These are phyloP conservation scores for Carapus acus DNA, from an alignment of 2,797 vertebrate species.

Conservation along the genomic window DNA sequence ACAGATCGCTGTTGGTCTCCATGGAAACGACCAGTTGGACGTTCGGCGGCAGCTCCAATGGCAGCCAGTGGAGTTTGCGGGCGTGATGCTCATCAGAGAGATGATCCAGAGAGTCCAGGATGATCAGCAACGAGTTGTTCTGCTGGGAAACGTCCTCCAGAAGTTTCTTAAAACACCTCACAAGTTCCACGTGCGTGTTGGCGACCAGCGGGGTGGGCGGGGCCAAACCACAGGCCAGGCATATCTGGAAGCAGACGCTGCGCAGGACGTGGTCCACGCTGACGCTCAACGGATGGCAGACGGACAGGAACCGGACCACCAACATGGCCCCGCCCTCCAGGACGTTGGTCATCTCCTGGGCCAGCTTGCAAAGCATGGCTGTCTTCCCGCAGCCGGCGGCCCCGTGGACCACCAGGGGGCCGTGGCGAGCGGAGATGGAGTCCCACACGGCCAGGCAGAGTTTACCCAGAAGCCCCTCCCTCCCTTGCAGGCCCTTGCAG, in stretches of 20 bases:
- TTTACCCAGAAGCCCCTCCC: slow-evolving; percentile 67
- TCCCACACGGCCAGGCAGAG: slow-evolving; percentile 65
- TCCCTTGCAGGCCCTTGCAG: slow-evolving; percentile 61
- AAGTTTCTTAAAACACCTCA: slow-evolving; percentile 66
- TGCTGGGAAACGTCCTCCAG: slow-evolving; percentile 63
- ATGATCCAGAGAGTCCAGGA: slow-evolving; percentile 75
- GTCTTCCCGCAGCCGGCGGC: slow-evolving; percentile 77
- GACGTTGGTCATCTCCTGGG: slow-evolving; percentile 51
- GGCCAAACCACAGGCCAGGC: slow-evolving; percentile 65
- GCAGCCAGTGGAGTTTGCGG: slow-evolving; percentile 71
- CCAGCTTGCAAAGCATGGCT: slow-evolving; percentile 70
- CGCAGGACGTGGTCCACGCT: slow-evolving; percentile 66
- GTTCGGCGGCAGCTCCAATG: slow-evolving; percentile 65
- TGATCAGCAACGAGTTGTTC: slow-evolving; percentile 67
- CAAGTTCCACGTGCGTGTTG: slow-evolving; percentile 53
- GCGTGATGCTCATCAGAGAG: slow-evolving; percentile 53
- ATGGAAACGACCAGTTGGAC: slow-evolving; percentile 75
- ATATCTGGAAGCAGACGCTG: slow-evolving; percentile 72
- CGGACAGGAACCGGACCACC: slow-evolving; percentile 69
- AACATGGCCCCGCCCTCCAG: slow-evolving; percentile 55
- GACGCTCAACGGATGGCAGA: slow-evolving; percentile 61
- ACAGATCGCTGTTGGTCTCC: slow-evolving; percentile 38
- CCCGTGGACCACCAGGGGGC: slow-evolving; percentile 69
- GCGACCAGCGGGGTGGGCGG: slow-evolving; percentile 54
- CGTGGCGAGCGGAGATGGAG: slow-evolving; percentile 46